These are phyloP conservation scores for Philypnodon macrostomus DNA, from an alignment of 2,797 vertebrate genomes.

Conservation along the genomic window DNA sequence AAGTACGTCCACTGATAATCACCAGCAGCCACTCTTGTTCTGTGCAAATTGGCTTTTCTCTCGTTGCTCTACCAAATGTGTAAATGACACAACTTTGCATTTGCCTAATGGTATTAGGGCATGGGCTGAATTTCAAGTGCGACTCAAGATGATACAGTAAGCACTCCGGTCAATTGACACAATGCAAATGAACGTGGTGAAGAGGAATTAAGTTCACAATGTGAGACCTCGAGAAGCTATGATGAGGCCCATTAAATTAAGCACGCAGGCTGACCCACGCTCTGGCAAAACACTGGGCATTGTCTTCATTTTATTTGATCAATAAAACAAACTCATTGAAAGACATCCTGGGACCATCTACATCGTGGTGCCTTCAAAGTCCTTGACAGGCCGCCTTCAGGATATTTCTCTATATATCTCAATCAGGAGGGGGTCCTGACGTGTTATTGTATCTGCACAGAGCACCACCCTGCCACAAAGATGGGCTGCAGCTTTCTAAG, in stretches of 20 bases:
- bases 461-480: constrained; percentile 27
- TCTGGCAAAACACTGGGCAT: constrained; percentile 50
- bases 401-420: constrained; percentile 63
- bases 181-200: constrained; percentile 68
- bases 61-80: constrained; percentile 59
- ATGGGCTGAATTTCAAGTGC: constrained; percentile 69
- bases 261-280: constrained; percentile 53
- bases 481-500: constrained; percentile 10
- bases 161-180: constrained; percentile 71
- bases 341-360: constrained; percentile 46
- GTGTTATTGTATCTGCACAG: constrained; percentile 61
- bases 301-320: constrained; percentile 68
- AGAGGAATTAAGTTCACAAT: constrained; percentile 74
- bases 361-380: constrained; percentile 59
- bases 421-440: constrained; percentile 59
- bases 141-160: constrained; percentile 68
- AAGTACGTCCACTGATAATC: constrained; percentile 77
- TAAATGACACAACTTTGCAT: constrained; percentile 77
- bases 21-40: constrained; percentile 63
- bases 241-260: constrained; percentile 72
- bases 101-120: constrained; percentile 72
- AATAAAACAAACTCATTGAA: constrained; percentile 68
- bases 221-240: constrained; percentile 60
- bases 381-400: constrained; percentile 65
- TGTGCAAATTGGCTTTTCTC: constrained; percentile 71